phyloP scores from a whole-genome alignment of 2,888 invertebrate species.

The Apantesis nais region DNA sequence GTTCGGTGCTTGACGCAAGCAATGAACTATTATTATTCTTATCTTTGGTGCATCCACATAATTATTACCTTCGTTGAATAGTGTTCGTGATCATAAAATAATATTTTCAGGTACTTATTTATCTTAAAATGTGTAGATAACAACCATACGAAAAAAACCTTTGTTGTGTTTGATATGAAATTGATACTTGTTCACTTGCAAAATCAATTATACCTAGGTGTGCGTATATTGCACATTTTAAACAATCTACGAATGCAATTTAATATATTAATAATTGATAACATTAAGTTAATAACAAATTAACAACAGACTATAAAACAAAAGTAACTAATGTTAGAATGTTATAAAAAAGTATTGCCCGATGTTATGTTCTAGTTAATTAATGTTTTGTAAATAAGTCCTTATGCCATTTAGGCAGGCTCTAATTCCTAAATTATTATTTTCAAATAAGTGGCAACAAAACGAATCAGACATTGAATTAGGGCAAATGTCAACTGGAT shows the following conservation, averaged over 20 bases:
- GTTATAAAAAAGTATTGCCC: conserved; percentile 21
- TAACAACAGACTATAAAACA: conserved; percentile 42
- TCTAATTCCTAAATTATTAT: conserved; percentile 24
- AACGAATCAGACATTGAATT: conserved; percentile 17
- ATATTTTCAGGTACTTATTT: conserved; percentile 48
- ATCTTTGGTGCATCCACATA: conserved; percentile 40
- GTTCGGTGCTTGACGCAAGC: conserved; percentile 16
- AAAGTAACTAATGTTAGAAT: conserved; percentile 25
- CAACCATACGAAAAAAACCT: conserved; percentile 27
- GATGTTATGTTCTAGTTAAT: conserved; percentile 15
- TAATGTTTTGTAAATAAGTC: background rate
- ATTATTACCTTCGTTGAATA: conserved; percentile 25
- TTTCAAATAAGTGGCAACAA: conserved; percentile 18
- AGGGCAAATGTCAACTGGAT: background rate
- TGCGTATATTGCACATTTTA: conserved; percentile 11
- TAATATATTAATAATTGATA: conserved; percentile 30
- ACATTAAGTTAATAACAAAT: conserved; percentile 39
- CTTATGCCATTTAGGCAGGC: conserved; percentile 46
- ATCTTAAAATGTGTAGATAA: conserved; percentile 27
- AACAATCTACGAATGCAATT: conserved; percentile 18
- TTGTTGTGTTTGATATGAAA: conserved; percentile 23
- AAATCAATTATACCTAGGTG: conserved; percentile 13
- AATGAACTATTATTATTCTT: conserved; percentile 14
- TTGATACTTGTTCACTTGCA: conserved; percentile 24
- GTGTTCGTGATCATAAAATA: conserved; percentile 29